Base-by-base conservation (phyloP, 2,113 vertebrate species). In the Lonchura striata region DNA sequence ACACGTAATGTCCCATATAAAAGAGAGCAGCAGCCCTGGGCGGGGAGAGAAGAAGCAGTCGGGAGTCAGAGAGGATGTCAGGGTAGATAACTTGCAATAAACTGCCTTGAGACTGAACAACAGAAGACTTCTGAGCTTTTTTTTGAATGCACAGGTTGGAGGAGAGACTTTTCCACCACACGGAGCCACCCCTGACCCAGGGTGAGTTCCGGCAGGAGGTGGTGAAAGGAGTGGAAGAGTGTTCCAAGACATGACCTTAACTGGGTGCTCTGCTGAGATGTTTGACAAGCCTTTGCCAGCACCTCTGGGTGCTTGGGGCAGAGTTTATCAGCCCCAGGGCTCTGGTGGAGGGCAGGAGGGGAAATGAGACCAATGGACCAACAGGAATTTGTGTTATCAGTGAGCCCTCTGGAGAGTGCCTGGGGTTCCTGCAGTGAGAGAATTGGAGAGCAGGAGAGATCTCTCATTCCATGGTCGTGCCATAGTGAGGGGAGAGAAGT, bases 391-490 rank as follows among this genome's bases (percentile, higher is more conserved):
- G 52, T 2, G 0, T 19, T 17, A 5, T 9, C 63, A 50, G 31
- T 6, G 52, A 64, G 39, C 28, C 17, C 20, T 2, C 0, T 7
- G 28, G 12, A 24, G 33, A 15, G 28, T 41, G n/a, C 42, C 20
- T 25, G 30, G 35, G 3, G 7, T 7, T 39, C 33, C 56, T 75
- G 46, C 56, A 39, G n/a, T 9, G 3, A 8, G 24, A 42, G 52
- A 20, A 21, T 6, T 4, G 20, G 33, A 61, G 23, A 9, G 22
- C 25, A 37, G 44, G 15, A 52, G n/a, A 33, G 24, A 63, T 46
- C 37, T 14, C 24, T 64, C 68, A 7, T 20, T 70, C 6, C 6
- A 0, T 27, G 33, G 6, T 3, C 6, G 1, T 17, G 10, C 8
- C 42, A 4, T 2, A 23, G 15, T 24, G 64, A 19, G 60, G 22